Evolutionary conservation across 1,140 invertebrate genomes (phyloP), one percentile per base, ranked within the genome.

Genomic region (Gryllus bimaculatus): DNA sequence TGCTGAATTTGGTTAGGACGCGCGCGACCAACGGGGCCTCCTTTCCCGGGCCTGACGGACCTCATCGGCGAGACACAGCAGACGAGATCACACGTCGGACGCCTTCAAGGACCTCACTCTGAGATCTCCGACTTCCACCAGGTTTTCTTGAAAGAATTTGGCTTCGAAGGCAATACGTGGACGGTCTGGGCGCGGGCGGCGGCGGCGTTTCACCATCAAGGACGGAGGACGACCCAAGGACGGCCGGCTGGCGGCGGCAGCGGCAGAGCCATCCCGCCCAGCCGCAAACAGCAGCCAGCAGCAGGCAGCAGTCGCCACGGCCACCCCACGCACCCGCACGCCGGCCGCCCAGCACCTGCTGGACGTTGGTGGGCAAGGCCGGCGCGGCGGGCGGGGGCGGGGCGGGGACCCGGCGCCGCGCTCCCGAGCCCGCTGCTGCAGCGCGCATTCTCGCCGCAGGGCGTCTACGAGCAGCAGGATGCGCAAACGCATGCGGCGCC

Each of bases 91-190:
- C 80, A 91, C 91, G 2, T 92, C 91, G n/a, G 93, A 94, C 81
- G 91, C 93, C 18, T 91, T 97, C 83, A 95, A 96, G 84, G 94
- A 96, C 85, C 90, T 96, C 81, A 95, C 79, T 94, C 92, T 4
- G 94, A 96, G 85, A 94, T 96, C 82, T 92, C 92, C 20, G 94
- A 93, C 82, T 93, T 93, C 79, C 90, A 91, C 85, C 91, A 93
- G 7, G 93, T 94, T 83, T 93, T 95, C 81, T 93, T 95, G 89
- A 93, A 93, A 80, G 92, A 94, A 81, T 94, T 95, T 82, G 93
- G 94, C 82, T 91, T 93, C 82, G 91, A 92, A 78, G 91, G 91
- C 80, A 90, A 91, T 82, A 85, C 54, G 85, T 86, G 0, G 85
- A 87, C 8, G 81, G 82, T 5, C 78, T 85, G 12, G 47, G 76